Conservation (phyloP, 2,113 vertebrate genomes). For the Poecile atricapillus region DNA sequence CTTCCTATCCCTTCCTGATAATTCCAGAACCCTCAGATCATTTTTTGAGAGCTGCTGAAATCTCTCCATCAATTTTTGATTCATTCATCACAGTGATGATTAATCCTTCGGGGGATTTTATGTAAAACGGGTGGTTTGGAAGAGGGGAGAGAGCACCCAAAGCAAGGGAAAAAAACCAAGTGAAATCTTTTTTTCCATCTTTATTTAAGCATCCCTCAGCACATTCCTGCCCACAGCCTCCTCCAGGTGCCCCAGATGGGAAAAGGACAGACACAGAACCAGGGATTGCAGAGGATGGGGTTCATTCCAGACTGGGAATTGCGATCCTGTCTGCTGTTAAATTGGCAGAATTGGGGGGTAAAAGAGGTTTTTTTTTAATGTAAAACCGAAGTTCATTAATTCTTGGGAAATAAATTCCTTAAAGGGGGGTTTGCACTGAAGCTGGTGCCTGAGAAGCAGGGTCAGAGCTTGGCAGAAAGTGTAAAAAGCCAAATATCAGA, state of each 20-base stretch:
- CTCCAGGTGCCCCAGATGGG: neutral
- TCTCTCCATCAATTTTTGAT: neutral
- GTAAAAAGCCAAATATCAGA: neutral
- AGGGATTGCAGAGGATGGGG: neutral
- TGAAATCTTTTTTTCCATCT: neutral
- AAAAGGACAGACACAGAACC: neutral
- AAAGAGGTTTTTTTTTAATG: neutral
- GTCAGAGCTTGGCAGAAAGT: neutral
- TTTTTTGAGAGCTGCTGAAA: neutral
- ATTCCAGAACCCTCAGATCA: neutral
- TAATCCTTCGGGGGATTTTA: neutral
- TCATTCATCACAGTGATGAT: neutral
- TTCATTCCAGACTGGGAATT: neutral
- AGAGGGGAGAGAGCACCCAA: neutral
- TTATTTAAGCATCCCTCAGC: neutral
- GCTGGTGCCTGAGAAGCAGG: neutral
- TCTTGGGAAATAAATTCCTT: neutral
- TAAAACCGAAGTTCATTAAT: neutral
- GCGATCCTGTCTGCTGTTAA: rapidly evolving
- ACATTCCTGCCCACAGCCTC: neutral
- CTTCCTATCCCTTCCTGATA: neutral
- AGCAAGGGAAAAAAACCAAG: neutral
- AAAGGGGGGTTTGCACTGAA: neutral
- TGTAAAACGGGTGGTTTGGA: neutral
- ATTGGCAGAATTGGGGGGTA: neutral